These are phyloP conservation scores for Gryllus longicercus DNA, from an alignment of 2,888 invertebrate genomes.

Conservation along the genomic window DNA sequence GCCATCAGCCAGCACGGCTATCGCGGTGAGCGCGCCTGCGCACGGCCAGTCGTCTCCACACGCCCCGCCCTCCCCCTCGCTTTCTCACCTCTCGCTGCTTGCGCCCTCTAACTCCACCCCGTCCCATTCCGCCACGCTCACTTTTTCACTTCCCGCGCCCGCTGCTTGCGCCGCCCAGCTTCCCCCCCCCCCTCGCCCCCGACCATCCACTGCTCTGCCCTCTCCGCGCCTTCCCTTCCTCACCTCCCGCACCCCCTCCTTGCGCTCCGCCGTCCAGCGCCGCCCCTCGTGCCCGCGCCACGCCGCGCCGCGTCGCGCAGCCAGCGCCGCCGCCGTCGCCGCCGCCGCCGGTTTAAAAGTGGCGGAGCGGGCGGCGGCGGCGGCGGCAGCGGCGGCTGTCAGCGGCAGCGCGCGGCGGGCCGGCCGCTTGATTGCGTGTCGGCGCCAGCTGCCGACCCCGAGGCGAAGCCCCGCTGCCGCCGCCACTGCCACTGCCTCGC, in stretches of 20 bases:
- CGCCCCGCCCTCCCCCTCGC: no score
- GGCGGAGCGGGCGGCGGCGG: background rate
- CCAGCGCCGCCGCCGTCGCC: background rate
- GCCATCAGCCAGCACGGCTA: no score
- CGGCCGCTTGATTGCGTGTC: constrained; percentile 8
- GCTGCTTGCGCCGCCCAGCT: background rate
- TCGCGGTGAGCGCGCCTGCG: no score
- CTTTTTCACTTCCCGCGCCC: background rate
- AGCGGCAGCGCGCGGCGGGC: constrained; percentile 5
- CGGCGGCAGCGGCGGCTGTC: background rate
- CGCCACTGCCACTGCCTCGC: background rate
- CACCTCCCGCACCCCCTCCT: background rate
- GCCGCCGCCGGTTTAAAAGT: background rate
- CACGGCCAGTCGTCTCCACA: no score
- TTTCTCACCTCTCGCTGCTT: no score
- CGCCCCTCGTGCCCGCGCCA: background rate
- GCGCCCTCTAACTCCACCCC: no score
- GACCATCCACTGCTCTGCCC: no score
- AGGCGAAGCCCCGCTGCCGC: background rate
- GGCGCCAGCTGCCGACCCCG: background rate
- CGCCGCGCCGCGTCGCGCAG: background rate
- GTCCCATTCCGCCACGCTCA: no score
- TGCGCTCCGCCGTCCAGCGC: background rate
- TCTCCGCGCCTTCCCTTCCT: no score
- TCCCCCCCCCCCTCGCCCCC: background rate